Base-by-base conservation (phyloP, 1,140 invertebrate species). In the Nautilus pompilius region DNA sequence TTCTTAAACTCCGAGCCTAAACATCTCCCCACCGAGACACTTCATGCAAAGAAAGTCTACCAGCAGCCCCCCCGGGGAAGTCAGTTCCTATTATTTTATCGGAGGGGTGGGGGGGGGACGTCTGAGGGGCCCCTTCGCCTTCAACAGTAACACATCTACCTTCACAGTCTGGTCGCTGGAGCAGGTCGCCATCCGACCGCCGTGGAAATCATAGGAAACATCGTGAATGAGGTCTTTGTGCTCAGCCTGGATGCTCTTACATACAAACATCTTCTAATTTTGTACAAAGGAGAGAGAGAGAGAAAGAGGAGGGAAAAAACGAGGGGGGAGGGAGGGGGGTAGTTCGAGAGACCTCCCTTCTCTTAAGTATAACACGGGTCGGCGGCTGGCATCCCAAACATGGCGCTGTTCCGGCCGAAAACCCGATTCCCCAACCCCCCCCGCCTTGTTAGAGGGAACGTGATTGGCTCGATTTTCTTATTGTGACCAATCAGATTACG, bases 161-260 rank as follows among this genome's bases (percentile, higher is more conserved):
- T 98, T 98, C 0, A 98, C 93, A 77, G 89, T 95, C 77, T 98
- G 96, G 83, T 98, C 95, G 80, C 93, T 96, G 24, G 95, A 98
- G 82, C 95, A 98, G 68, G 96, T 98, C 34, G 95, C 96, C 91
- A 98, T 95, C 75, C 96, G 87, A 77, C 91, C 89, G 0, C 96
- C 96, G 82, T 98, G 97, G 84, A 93, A 98, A 84, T 98, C 95
- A 76, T 95, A 99, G 0, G 94, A 91, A 3, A 98, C 93, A 88
- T 98, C 95, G 78, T 98, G 95, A 74, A 99, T 97, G 30, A 98
- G 87, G 84, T 99, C 96, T 85, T 95, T 95, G 79, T 98, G 96
- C 70, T 98, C 94, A 0, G 93, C 91, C 73, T 90, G 88, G 68
- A 97, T 93, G 66, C 88, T 90, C 79, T 93, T 90, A 32, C 92